A percentile compares a stretch with the other conserved stretches of the same genome.
Evolutionary conservation across 2,797 vertebrate species (phyloP).

Genomic region (Pipistrellus nathusii): DNA sequence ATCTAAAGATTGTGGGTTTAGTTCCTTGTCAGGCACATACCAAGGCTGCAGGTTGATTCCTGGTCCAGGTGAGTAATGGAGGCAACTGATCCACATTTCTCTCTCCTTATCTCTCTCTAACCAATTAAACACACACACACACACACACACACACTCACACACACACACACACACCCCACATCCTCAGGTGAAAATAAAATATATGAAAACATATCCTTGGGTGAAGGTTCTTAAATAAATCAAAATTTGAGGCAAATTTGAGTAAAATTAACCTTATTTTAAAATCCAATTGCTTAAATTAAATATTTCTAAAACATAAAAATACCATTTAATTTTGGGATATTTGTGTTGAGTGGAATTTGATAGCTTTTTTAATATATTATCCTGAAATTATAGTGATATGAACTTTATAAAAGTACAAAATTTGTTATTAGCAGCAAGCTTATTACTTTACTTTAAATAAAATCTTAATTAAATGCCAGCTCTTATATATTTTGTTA

Average conservation of each 20-base stretch:
- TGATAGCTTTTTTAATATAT: neutral
- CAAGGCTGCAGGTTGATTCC: neutral
- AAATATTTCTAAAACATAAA: constrained; percentile 22
- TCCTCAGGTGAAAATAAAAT: neutral
- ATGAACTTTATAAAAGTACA: neutral
- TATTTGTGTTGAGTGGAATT: neutral
- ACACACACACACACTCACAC: neutral
- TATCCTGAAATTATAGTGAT: neutral
- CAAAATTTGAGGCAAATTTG: neutral
- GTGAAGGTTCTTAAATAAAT: neutral
- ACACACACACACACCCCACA: neutral
- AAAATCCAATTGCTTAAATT: neutral
- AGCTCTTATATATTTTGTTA: constrained; percentile 11
- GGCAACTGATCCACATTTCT: neutral
- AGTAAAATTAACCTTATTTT: neutral
- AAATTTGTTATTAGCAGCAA: neutral
- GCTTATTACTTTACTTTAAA: neutral
- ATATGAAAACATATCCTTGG: too few relatives aligned
- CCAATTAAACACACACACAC: too few relatives aligned
- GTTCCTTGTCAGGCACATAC: neutral
- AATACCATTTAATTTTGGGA: neutral
- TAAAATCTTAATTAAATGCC: neutral
- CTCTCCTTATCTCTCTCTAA: neutral
- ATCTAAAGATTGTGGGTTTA: neutral
- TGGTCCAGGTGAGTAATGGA: neutral